Conservation (phyloP, 2,888 invertebrate species). For the Lasioglossum vierecki region DNA sequence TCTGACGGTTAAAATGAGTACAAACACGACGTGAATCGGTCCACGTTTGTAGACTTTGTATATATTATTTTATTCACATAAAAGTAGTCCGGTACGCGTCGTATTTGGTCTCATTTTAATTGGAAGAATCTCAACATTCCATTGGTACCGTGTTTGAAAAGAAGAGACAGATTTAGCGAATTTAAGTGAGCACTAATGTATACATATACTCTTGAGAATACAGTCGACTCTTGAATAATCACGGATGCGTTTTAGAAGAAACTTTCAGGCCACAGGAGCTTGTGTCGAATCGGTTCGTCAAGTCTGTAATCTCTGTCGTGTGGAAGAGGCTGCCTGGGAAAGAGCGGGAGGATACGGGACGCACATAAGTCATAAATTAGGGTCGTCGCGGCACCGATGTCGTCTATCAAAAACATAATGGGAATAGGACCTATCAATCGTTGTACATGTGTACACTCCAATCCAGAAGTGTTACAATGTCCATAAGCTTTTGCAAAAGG, state of each 20-base stretch:
- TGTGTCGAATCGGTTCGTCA: neutral
- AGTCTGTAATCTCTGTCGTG: neutral
- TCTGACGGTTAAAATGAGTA: neutral
- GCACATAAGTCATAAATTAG: neutral
- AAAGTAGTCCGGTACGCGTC: neutral
- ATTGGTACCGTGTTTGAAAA: neutral
- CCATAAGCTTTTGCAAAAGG: neutral
- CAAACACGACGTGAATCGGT: neutral
- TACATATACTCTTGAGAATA: neutral
- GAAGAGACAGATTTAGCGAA: neutral
- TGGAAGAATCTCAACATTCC: neutral
- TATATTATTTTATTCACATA: neutral
- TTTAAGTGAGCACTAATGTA: neutral
- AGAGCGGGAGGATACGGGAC: neutral
- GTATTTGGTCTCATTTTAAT: neutral
- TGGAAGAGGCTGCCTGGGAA: constrained; percentile 8
- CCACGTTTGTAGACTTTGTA: neutral
- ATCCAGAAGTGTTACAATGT: neutral
- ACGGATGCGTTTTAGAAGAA: neutral
- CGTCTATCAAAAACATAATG: constrained; percentile 11
- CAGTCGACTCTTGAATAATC: neutral
- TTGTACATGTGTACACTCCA: neutral
- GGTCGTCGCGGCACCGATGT: neutral
- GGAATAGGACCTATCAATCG: neutral
- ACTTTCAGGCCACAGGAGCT: neutral